phyloP scores from a whole-genome alignment of 1,140 invertebrate species.

The Drosophila saltans region DNA sequence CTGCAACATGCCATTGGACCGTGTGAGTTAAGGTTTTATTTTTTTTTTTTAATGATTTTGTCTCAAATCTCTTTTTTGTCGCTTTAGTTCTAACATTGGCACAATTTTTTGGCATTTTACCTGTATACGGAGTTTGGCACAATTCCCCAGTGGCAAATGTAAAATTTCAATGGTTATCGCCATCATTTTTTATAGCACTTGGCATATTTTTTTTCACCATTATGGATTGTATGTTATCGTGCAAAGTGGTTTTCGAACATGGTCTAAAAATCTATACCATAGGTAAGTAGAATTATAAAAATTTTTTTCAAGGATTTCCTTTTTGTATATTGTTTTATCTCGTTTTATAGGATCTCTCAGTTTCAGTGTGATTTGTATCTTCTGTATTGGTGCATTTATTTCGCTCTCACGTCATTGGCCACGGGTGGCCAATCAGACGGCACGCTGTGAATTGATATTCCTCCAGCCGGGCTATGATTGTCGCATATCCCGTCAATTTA shows the following conservation, averaged over 20 bases:
- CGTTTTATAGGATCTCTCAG: conserved; percentile 61
- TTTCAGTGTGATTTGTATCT: conserved; percentile 74
- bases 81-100: conserved; percentile 61
- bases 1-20: conserved; percentile 73
- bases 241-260: conserved; percentile 55
- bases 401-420: conserved; percentile 64
- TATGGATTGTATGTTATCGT: conserved; percentile 59
- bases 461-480: conserved; percentile 58
- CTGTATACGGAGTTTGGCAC: conserved; percentile 61
- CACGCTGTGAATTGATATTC: conserved; percentile 61
- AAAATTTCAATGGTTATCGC: conserved; percentile 61
- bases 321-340: too few relatives aligned
- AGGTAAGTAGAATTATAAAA: conserved; percentile 31
- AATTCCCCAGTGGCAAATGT: conserved; percentile 46
- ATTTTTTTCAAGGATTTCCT: not conserved
- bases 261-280: conserved; percentile 75
- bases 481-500: conserved; percentile 42
- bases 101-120: conserved; percentile 69
- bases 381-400: conserved; percentile 61
- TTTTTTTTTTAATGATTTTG: not conserved
- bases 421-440: conserved; percentile 54
- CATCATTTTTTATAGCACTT: conserved; percentile 44
- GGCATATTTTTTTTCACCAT: conserved; percentile 55
- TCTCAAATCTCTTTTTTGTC: not conserved
- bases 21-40: conserved; percentile 53